Percentiles rank a stretch among this genome's conserved stretches.
phyloP scores from a whole-genome alignment of 2,113 vertebrate species.

The Oostethus manadensis region DNA sequence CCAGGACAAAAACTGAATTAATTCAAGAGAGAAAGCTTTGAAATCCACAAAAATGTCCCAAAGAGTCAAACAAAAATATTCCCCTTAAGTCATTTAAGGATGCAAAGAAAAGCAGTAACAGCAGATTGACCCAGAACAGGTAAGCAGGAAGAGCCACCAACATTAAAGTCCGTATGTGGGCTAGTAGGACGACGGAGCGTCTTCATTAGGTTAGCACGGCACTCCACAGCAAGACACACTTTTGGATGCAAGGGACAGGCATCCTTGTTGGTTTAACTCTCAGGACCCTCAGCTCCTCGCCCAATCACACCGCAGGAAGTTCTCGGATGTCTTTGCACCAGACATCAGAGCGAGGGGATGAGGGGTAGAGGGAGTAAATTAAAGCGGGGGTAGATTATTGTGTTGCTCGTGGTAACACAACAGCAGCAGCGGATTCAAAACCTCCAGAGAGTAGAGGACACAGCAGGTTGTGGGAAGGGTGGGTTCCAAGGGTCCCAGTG shows the following conservation, averaged over 20 bases:
- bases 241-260: slow-evolving; percentile 15
- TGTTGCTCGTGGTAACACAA: slow-evolving; percentile 10
- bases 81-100: not conserved
- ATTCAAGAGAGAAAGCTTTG: too few relatives aligned
- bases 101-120: slow-evolving; percentile 24
- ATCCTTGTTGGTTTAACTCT: not conserved
- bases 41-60: slow-evolving; percentile 5
- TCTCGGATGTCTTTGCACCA: slow-evolving; percentile 49
- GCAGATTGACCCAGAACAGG: slow-evolving; percentile 27
- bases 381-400: slow-evolving; percentile 45
- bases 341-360: slow-evolving; percentile 44
- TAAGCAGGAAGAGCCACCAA: slow-evolving; percentile 40
- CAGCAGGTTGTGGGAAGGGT: slow-evolving; percentile 30
- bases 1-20: not conserved
- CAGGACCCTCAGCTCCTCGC: slow-evolving; percentile 39
- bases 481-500: slow-evolving; percentile 40
- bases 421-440: slow-evolving; percentile 46
- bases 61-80: slow-evolving; percentile 13
- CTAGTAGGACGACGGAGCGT: slow-evolving; percentile 52
- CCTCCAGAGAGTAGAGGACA: slow-evolving; percentile 43
- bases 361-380: slow-evolving; percentile 10
- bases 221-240: slow-evolving; percentile 28
- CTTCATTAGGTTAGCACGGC: slow-evolving; percentile 11
- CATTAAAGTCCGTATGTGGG: slow-evolving; percentile 26
- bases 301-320: slow-evolving; percentile 56